Conservation (phyloP, 2,888 invertebrate genomes). For the Acrobasis suavella region DNA sequence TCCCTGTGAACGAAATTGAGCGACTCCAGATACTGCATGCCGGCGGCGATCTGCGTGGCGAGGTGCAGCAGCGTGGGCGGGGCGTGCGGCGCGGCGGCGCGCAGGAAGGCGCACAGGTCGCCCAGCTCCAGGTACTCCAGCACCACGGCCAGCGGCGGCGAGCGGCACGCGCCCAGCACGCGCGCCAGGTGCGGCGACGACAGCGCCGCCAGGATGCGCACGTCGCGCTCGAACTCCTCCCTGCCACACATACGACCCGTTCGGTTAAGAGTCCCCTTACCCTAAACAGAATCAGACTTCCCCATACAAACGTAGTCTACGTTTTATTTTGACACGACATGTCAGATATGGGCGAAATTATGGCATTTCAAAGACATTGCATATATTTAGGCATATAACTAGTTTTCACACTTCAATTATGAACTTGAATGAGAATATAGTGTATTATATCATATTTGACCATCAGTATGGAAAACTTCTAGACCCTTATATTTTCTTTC, state of each 20-base stretch:
- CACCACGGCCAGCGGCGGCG: conserved; percentile 90
- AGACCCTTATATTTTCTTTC: too few species aligned
- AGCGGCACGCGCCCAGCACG: conserved; percentile 88
- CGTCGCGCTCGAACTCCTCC: conserved; percentile 92
- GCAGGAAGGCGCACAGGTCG: conserved; percentile 91
- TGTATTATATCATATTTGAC: too few species aligned
- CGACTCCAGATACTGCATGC: conserved; percentile 95
- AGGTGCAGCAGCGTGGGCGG: conserved; percentile 88
- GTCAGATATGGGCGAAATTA: too few species aligned
- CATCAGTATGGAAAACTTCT: too few species aligned
- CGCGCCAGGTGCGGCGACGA: conserved; percentile 90
- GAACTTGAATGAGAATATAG: too few species aligned
- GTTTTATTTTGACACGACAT: too few species aligned
- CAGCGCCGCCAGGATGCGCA: conserved; percentile 92
- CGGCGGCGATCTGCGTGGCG: conserved; percentile 93
- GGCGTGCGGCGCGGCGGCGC: conserved; percentile 86
- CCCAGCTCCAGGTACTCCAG: conserved; percentile 93
- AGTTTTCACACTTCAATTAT: too few species aligned
- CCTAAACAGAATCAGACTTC: too few species aligned
- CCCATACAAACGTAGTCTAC: too few species aligned
- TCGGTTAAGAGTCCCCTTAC: too few species aligned
- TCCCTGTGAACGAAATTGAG: conserved; percentile 95
- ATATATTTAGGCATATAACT: too few species aligned
- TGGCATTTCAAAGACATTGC: too few species aligned
- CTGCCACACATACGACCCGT: conserved; percentile 78